Evolutionary conservation across 2,113 vertebrate genomes (phyloP), one percentile per base, ranked within the genome.

Genomic region (Neofelis nebulosa): DNA sequence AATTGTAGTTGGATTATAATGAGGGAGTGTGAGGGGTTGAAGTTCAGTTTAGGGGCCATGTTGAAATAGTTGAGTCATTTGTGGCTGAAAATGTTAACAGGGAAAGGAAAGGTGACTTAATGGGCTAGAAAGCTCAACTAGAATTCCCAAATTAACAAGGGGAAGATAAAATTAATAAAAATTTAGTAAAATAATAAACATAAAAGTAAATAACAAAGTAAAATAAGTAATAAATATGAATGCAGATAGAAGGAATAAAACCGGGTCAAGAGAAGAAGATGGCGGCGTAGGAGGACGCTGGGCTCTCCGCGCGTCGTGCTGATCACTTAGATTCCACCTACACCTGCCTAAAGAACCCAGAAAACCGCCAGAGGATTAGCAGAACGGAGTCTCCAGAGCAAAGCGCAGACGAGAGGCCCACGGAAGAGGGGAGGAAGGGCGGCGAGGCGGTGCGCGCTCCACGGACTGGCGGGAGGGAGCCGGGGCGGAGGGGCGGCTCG

Each of bases 121-220:
- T 68, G 16, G 31, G 33, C 31, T 93, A 13, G n/a, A 68, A 94
- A 79, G 55, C 57, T 88, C 45, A 63, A 91, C 76, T 50, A 91
- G 61, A 83, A 91, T n/a, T 71, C 88, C 87, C 38, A 78, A 87
- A 91, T 82, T 82, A 74, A 81, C 63, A 55, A 95, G 4, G 15
- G 27, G 16, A 91, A 95, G 76, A 93, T 86, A 95, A 89, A 76
- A 89, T 45, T 50, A 80, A 85, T 23, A 80, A 33, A 6, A 90
- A 95, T 79, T 93, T 38, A 93, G 63, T 71, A 29, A 86, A 89
- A 33, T 71, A 31, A 25, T 16, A 92, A 82, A 97, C 86, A 79
- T 85, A 57, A 81, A 81, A 86, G 38, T 50, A 73, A 93, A 90
- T 16, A 65, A n/a, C 0, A 50, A 93, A 74, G 31, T 80, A 86